Evolutionary conservation across 2,797 vertebrate genomes (phyloP).

Genomic region (Pipistrellus nathusii): DNA sequence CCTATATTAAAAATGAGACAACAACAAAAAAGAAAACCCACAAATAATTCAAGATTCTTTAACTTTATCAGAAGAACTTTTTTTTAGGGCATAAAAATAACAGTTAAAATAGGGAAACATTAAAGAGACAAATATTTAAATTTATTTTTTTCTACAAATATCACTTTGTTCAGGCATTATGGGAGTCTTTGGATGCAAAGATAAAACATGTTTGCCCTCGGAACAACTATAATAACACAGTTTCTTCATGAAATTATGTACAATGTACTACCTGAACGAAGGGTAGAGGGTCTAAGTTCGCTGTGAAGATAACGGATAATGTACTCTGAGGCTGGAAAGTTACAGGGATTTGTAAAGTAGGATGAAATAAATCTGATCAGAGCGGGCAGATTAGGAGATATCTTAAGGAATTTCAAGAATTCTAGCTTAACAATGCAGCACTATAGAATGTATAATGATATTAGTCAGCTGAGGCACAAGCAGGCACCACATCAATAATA

Average conservation of each 20-base stretch:
- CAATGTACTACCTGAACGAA: rapidly evolving
- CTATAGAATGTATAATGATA: rapidly evolving
- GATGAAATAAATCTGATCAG: background rate
- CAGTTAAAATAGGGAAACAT: background rate
- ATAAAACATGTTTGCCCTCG: background rate
- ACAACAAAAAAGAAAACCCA: background rate
- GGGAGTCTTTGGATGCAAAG: background rate
- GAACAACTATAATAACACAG: background rate
- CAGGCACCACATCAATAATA: too few relatives aligned
- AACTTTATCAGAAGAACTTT: background rate
- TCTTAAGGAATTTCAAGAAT: background rate
- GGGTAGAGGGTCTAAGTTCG: background rate
- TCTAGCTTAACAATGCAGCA: background rate
- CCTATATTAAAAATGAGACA: background rate
- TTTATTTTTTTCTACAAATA: background rate
- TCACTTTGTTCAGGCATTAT: background rate
- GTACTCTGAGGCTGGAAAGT: background rate
- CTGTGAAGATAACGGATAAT: background rate
- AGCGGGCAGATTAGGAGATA: rapidly evolving
- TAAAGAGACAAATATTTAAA: background rate
- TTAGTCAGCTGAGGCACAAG: background rate
- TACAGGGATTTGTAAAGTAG: background rate
- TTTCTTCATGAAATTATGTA: background rate
- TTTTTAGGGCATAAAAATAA: background rate
- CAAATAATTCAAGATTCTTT: background rate